phyloP scores from a whole-genome alignment of 30 jellyfish, hydroid and myxozoan species.

The Turritopsis dohrnii region DNA sequence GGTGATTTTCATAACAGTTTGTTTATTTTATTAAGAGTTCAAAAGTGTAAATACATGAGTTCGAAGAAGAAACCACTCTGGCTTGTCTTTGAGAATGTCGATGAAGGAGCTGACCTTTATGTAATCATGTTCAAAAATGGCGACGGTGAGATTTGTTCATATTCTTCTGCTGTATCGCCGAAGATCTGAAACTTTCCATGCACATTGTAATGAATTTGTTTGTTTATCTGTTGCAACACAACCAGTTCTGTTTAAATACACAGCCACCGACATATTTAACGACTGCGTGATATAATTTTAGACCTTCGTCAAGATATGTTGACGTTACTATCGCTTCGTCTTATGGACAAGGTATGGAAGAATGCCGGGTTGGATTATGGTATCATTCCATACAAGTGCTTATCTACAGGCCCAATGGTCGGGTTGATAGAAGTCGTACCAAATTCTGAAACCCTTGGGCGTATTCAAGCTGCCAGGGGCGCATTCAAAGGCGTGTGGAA shows the following conservation, averaged over 20 bases:
- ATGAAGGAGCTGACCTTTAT: slow-evolving; percentile 63
- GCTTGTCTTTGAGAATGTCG: slow-evolving; percentile 80
- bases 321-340: slow-evolving; percentile 59
- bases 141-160: slow-evolving; percentile 92
- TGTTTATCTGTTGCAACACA: too few relatives aligned
- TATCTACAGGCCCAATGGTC: slow-evolving; percentile 68
- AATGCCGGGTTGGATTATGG: slow-evolving; percentile 61
- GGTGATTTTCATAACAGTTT: not conserved
- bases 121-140: slow-evolving; percentile 79
- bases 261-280: too few relatives aligned
- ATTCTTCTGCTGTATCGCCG: too few relatives aligned
- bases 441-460: slow-evolving; percentile 64
- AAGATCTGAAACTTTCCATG: too few relatives aligned
- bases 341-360: slow-evolving; percentile 89
- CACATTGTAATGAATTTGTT: too few relatives aligned
- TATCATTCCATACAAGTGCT: slow-evolving; percentile 52
- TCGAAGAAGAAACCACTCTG: slow-evolving; percentile 88
- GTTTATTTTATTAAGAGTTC: too few relatives aligned
- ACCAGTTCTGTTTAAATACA: too few relatives aligned
- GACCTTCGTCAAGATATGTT: slow-evolving; percentile 94
- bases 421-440: slow-evolving; percentile 89
- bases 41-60: slow-evolving; percentile 58
- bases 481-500: slow-evolving; percentile 41
- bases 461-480: slow-evolving; percentile 61
- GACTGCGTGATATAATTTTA: slow-evolving; percentile 10